Evolutionary conservation across 2,888 invertebrate species (phyloP).

Genomic region (Arrhopalites spinosus): DNA sequence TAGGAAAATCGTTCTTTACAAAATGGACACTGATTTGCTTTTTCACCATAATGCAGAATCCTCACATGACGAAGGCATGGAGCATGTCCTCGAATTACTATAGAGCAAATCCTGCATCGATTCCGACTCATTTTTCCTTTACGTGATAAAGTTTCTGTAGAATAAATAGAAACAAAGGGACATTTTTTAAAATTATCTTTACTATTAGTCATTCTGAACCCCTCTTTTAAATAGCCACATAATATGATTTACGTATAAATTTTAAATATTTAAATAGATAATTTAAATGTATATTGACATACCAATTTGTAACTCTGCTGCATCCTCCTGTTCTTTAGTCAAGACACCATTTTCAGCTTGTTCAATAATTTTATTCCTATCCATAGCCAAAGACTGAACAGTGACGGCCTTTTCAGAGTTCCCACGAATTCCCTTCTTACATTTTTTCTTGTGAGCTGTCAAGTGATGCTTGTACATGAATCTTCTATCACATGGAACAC

Average conservation of each 20-base stretch:
- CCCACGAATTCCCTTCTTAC: neutral
- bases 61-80: neutral
- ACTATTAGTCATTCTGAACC: too few relatives aligned
- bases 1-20: slow-evolving; percentile 8
- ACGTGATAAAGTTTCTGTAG: neutral
- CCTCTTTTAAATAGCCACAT: too few relatives aligned
- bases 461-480: slow-evolving; percentile 8
- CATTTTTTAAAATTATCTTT: neutral
- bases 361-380: neutral
- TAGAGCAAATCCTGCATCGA: neutral
- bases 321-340: neutral
- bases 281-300: neutral
- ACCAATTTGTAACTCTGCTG: neutral
- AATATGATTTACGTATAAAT: neutral
- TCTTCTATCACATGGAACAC: slow-evolving; percentile 12
- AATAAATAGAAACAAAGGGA: neutral
- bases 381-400: neutral
- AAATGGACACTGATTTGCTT: neutral
- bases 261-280: neutral
- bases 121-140: neutral
- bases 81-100: neutral
- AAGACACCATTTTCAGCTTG: neutral
- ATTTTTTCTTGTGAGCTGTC: slow-evolving; percentile 9
- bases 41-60: slow-evolving; percentile 1
- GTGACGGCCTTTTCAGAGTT: neutral